Conservation (phyloP, 1,140 invertebrate genomes). For the Pseudomyrmex dendroicus region DNA sequence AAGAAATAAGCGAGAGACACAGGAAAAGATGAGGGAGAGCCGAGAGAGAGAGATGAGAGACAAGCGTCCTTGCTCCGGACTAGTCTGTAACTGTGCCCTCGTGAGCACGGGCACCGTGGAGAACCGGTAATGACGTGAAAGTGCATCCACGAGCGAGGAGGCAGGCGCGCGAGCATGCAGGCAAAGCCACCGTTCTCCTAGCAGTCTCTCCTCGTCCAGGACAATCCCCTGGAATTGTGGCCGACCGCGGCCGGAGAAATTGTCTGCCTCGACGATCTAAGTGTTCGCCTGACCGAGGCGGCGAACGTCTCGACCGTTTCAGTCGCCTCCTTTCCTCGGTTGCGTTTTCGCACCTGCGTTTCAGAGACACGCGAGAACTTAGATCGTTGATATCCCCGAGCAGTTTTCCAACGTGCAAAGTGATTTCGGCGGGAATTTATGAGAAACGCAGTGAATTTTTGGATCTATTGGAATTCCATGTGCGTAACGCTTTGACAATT, state of each 20-base stretch:
- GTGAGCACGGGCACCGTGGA: conserved; percentile 37
- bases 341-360: conserved; percentile 21
- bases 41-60: conserved; percentile 17
- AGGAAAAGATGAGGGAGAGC: neutral
- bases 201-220: conserved; percentile 57
- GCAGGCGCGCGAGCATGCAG: conserved; percentile 22
- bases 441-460: neutral
- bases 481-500: neutral
- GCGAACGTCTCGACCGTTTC: conserved; percentile 33
- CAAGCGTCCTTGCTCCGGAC: conserved; percentile 45
- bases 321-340: conserved; percentile 27
- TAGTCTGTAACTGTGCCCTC: conserved; percentile 38
- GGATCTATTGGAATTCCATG: neutral
- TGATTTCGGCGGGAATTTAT: conserved; percentile 21
- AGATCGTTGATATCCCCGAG: neutral
- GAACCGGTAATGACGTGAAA: conserved; percentile 80
- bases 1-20: neutral
- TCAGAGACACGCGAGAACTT: neutral
- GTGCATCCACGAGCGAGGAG: conserved; percentile 77
- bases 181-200: conserved; percentile 46
- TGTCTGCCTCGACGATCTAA: conserved; percentile 42
- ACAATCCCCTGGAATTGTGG: conserved; percentile 65
- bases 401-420: conserved; percentile 10
- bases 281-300: conserved; percentile 29
- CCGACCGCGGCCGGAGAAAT: conserved; percentile 44